Conservation (phyloP, 2,797 vertebrate genomes). For the Orientallactaga sibirica region DNA sequence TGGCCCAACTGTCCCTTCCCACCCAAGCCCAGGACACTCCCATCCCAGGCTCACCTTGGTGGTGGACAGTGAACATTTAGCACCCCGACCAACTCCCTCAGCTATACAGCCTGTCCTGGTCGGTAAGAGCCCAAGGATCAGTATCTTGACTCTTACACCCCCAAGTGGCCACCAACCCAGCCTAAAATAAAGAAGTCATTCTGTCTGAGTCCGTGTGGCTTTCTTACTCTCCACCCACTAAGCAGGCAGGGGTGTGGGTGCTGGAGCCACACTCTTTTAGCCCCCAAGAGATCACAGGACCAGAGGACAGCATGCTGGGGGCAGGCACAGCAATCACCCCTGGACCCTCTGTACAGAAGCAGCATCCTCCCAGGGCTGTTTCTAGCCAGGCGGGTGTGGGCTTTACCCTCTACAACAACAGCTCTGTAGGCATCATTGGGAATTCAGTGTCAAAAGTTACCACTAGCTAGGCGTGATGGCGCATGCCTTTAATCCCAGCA, state of each 20-base stretch:
- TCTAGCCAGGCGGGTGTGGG: background rate
- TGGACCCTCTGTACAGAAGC: background rate
- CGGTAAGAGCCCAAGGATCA: conserved; percentile 79
- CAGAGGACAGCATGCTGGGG: no score
- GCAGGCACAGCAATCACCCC: background rate
- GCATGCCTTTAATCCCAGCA: no score
- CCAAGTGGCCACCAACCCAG: background rate
- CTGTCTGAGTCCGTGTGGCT: background rate
- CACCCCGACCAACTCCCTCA: background rate
- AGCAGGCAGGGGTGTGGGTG: background rate
- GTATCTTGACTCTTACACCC: background rate
- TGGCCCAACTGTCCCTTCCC: background rate
- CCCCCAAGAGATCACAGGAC: background rate
- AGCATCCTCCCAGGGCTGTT: background rate
- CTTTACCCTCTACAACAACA: background rate
- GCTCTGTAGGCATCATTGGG: background rate
- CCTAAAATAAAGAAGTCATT: conserved; percentile 69
- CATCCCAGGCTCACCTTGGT: background rate
- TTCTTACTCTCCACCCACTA: background rate
- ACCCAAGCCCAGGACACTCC: background rate
- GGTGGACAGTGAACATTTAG: background rate
- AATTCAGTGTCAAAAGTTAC: no score
- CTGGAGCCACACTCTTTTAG: no score
- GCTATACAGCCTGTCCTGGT: conserved; percentile 87
- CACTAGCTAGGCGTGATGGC: no score